Evolutionary conservation across 1,140 invertebrate genomes (phyloP).

Genomic region (Brachionus paranguensis): DNA sequence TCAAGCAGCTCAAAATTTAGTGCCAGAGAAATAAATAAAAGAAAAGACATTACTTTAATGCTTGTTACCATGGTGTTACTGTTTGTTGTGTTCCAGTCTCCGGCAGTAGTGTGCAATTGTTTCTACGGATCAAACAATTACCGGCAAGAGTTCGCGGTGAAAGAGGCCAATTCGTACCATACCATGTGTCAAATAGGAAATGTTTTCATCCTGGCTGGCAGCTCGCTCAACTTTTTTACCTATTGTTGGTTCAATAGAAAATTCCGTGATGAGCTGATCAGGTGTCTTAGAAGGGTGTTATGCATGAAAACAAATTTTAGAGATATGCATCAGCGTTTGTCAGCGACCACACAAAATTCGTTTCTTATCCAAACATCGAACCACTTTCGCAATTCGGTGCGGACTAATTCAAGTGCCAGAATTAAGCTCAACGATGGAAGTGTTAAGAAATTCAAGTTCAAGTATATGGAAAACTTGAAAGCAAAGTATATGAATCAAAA

Average conservation of each 20-base stretch:
- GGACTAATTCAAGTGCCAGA: not conserved
- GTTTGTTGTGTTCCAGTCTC: conserved; percentile 30
- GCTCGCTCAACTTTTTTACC: conserved; percentile 25
- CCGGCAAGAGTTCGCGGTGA: not conserved
- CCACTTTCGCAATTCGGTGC: not conserved
- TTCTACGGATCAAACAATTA: conserved; percentile 37
- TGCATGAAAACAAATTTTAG: not conserved
- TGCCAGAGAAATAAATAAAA: not conserved
- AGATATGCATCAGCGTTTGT: not conserved
- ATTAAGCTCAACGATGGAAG: not conserved
- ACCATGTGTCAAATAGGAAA: conserved; percentile 23
- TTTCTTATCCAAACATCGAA: not conserved
- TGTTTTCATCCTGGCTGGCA: conserved; percentile 28
- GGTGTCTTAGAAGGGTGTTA: not conserved
- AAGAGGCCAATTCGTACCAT: not conserved
- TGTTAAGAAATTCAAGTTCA: not conserved
- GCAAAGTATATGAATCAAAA: not conserved
- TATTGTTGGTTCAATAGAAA: conserved; percentile 36
- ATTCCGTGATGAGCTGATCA: not conserved
- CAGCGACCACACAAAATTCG: not conserved
- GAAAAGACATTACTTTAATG: conserved; percentile 32
- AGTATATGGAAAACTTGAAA: not conserved
- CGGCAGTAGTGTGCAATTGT: conserved; percentile 31
- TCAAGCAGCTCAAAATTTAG: not conserved
- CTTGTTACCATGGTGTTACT: not conserved